These are phyloP conservation scores for Gadus macrocephalus DNA, from an alignment of 2,113 vertebrate genomes.

Conservation along the genomic window DNA sequence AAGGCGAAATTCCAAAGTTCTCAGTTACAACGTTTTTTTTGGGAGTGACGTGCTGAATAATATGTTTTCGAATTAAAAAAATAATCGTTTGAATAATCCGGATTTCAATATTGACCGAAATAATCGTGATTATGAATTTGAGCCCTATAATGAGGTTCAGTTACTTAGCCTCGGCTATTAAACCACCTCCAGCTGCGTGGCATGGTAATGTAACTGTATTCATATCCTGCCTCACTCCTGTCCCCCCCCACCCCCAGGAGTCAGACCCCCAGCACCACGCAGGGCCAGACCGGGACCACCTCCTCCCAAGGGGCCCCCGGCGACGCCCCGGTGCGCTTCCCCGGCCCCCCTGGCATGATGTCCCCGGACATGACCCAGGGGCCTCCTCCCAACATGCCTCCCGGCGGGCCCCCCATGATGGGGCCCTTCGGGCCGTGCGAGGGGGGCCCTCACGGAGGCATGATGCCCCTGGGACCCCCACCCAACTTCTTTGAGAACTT, in stretches of 20 bases:
- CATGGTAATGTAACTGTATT: too few relatives aligned
- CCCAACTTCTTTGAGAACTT: conserved; percentile 86
- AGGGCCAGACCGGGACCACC: conserved; percentile 54
- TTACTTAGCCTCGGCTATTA: too few relatives aligned
- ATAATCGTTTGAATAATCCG: too few relatives aligned
- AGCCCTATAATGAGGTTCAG: too few relatives aligned
- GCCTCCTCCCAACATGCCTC: conserved; percentile 68
- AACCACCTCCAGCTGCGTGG: too few relatives aligned
- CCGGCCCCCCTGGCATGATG: conserved; percentile 73
- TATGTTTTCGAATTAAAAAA: too few relatives aligned
- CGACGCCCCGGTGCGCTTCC: conserved; percentile 71
- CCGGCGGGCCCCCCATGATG: conserved; percentile 79
- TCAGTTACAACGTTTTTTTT: too few relatives aligned
- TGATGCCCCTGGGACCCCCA: conserved; percentile 73
- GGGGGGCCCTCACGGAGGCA: conserved; percentile 72
- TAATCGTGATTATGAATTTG: too few relatives aligned
- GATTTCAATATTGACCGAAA: too few relatives aligned
- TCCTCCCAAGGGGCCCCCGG: conserved; percentile 62
- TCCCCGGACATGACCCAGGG: conserved; percentile 74
- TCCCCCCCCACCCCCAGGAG: conserved; percentile 43
- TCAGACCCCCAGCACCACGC: conserved; percentile 58
- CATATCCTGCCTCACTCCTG: not conserved
- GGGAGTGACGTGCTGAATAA: too few relatives aligned
- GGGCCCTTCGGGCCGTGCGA: conserved; percentile 77
- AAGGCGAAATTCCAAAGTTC: too few relatives aligned